phyloP scores from a whole-genome alignment of 2,113 vertebrate species.

The Passer montanus region DNA sequence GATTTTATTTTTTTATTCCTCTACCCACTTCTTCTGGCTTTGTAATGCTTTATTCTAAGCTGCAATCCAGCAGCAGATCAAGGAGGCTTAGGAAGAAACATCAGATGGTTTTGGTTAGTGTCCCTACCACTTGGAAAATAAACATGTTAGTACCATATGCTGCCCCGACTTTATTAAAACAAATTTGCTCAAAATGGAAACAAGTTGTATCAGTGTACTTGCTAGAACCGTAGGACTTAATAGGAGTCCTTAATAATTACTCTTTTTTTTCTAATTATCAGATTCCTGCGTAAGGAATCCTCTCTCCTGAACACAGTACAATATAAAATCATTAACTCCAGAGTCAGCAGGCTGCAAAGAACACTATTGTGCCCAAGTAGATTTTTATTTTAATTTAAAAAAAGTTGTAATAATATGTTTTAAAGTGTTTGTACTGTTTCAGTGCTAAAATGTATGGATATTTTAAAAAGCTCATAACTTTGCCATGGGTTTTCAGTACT shows the following conservation, averaged over 20 bases:
- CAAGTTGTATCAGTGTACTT: neutral
- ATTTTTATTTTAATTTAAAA: neutral
- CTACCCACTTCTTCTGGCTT: conserved; percentile 10
- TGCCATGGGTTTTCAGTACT: neutral
- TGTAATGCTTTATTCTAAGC: conserved; percentile 10
- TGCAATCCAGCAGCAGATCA: conserved; percentile 64
- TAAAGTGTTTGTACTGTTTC: neutral
- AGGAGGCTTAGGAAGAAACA: conserved; percentile 61
- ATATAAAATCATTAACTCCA: neutral
- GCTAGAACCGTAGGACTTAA: neutral
- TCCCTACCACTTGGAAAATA: conserved; percentile 24
- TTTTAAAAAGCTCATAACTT: neutral
- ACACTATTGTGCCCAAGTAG: neutral
- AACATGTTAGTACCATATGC: conserved; percentile 36
- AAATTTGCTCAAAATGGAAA: neutral
- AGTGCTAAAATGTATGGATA: neutral
- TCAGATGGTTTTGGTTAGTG: conserved; percentile 53
- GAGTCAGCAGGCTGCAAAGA: neutral
- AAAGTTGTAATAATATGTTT: neutral
- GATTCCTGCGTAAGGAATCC: neutral
- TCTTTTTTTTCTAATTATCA: neutral
- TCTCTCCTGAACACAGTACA: neutral
- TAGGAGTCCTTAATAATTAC: neutral
- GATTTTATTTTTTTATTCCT: neutral
- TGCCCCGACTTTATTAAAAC: conserved; percentile 7